These are phyloP conservation scores for Geodia barretti DNA, from an alignment of 37 sponge, comb jelly and placozoan species.

Conservation along the genomic window DNA sequence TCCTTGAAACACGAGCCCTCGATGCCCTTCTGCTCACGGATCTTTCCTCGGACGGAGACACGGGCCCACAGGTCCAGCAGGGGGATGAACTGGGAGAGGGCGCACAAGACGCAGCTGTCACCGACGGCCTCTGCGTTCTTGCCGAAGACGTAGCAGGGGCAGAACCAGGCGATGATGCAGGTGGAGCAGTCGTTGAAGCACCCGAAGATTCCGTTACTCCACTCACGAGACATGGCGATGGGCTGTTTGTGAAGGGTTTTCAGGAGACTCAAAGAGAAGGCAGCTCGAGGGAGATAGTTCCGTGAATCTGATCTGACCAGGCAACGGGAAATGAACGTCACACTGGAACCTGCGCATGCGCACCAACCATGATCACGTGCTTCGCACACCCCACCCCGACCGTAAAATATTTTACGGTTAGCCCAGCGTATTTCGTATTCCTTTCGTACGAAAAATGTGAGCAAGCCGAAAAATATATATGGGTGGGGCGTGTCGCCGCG, in stretches of 20 bases:
- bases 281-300: no score
- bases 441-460: neutral
- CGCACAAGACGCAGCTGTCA: conserved; percentile 68
- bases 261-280: neutral
- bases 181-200: conserved; percentile 71
- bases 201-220: conserved; percentile 62
- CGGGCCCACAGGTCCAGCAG: conserved; percentile 55
- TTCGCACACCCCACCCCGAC: neutral
- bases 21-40: conserved; percentile 80
- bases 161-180: conserved; percentile 68
- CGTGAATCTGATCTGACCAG: no score
- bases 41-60: conserved; percentile 44
- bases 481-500: neutral
- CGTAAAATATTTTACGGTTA: neutral
- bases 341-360: conserved; percentile 1
- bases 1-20: conserved; percentile 66
- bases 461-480: neutral
- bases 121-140: conserved; percentile 72
- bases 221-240: conserved; percentile 56
- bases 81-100: conserved; percentile 60
- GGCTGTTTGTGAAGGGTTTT: neutral
- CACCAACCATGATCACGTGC: neutral
- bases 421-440: no score
- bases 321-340: no score
- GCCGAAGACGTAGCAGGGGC: conserved; percentile 72